phyloP scores from a whole-genome alignment of 2,797 vertebrate genomes.

The Luscinia luscinia region DNA sequence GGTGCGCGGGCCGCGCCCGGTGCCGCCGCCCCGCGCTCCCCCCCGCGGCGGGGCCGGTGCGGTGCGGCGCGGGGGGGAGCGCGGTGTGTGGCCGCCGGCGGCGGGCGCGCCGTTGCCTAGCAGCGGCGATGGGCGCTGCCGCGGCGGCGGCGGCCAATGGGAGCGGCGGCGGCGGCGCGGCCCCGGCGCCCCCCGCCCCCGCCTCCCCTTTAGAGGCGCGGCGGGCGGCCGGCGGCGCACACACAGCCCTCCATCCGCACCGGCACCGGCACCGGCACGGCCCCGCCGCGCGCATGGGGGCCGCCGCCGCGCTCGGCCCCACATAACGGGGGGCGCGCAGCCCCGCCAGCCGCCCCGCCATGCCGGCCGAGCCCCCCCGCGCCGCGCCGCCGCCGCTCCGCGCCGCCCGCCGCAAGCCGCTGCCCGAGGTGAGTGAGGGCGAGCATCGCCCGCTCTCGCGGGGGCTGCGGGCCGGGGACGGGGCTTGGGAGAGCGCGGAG shows the following conservation, averaged over 20 bases:
- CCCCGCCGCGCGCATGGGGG: slow-evolving; percentile 28
- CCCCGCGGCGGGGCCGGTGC: neutral
- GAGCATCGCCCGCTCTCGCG: neutral
- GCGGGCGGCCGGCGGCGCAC: slow-evolving; percentile 18
- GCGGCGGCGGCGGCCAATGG: slow-evolving; percentile 4
- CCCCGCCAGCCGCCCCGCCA: slow-evolving; percentile 60
- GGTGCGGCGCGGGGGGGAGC: neutral
- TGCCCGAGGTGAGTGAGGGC: slow-evolving; percentile 35
- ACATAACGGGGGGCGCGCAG: slow-evolving; percentile 65
- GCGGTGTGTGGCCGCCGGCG: slow-evolving; percentile 35
- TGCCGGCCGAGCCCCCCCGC: slow-evolving; percentile 7
- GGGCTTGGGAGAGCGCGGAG: neutral
- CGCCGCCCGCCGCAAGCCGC: slow-evolving; percentile 40
- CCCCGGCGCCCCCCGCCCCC: slow-evolving; percentile 19
- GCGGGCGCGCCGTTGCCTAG: slow-evolving; percentile 34
- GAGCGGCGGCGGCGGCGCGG: slow-evolving; percentile 3
- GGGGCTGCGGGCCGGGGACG: neutral
- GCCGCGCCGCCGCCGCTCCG: slow-evolving; percentile 18
- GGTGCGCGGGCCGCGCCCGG: neutral
- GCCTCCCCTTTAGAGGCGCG: slow-evolving; percentile 34
- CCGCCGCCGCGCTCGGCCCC: slow-evolving; percentile 36
- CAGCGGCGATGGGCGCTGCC: slow-evolving; percentile 37
- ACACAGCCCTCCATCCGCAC: neutral
- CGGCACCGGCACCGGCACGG: neutral
- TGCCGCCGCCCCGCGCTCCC: neutral